Evolutionary conservation across 2,113 vertebrate genomes (phyloP), one percentile per base, ranked within the genome.

Genomic region (Nerophis ophidion): DNA sequence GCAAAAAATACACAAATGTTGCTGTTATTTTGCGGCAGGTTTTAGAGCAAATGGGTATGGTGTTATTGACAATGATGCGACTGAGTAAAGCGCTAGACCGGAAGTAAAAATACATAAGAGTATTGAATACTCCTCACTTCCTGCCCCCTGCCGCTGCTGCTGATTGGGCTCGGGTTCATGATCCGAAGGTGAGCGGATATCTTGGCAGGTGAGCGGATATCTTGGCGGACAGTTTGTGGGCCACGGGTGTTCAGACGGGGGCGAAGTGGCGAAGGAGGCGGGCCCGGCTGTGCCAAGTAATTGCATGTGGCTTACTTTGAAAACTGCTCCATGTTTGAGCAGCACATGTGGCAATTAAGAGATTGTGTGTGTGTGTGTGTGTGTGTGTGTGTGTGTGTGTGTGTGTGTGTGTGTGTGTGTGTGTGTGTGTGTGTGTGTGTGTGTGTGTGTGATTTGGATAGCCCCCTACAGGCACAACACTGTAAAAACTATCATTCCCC

Each of bases 111-210:
- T 2, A 26, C 1, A 26, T 26, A 2, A 2, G 8, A 10, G 4
- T 44, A 11, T 44, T 44, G 40, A 12, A 12, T 11, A 44, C 40
- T 12, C 40, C 40, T 12, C 11, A 12, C 40, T 44, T 44, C 40
- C 40, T 44, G 40, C 5, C 19, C 26, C 49, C 49, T 33, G 0
- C 6, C 12, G 34, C 49, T 33, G 26, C 12, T 42, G 10, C 82
- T 86, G 76, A 87, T 85, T 88, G 57, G 63, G 44, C 49, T 63
- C 72, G 63, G 60, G 62, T 55, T 66, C 47, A 7, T 4, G 69
- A 77, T 72, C 68, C 36, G 2, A 64, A 80, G 79, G 57, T 72
- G 58, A 72, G 34, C 33, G 4, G 45, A 55, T 61, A 68, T 65
- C 59, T 77, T 80, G 74, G 84, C 87, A 80, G 79, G 57, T 72